Percentiles rank a stretch among this genome's conserved stretches.
Evolutionary conservation across 2,888 invertebrate genomes (phyloP).

Genomic region (Drosophila infuscata): DNA sequence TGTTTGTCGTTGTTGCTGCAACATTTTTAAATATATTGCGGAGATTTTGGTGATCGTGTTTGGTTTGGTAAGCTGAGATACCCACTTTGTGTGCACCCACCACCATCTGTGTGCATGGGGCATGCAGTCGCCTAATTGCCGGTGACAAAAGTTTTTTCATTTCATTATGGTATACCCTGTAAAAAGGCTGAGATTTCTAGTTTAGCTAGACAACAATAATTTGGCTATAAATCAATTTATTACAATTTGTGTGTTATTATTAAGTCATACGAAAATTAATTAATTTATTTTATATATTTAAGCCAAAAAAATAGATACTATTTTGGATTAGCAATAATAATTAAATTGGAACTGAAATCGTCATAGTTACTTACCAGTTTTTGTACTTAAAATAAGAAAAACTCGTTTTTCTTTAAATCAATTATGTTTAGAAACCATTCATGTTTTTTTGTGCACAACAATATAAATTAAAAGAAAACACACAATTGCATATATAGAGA

Average conservation of each 20-base stretch:
- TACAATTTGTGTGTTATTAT: background rate
- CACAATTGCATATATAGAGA: background rate
- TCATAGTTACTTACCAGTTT: background rate
- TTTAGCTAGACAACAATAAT: background rate
- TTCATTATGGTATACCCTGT: slow-evolving; percentile 18
- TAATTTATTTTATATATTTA: background rate
- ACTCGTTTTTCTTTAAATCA: background rate
- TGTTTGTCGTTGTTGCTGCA: slow-evolving; percentile 32
- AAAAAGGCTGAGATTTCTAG: background rate
- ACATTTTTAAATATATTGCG: slow-evolving; percentile 55
- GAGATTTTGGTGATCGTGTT: slow-evolving; percentile 39
- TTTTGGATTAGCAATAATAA: background rate
- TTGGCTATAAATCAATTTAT: background rate
- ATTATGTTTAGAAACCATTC: background rate
- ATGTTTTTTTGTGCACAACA: background rate
- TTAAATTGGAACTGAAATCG: background rate
- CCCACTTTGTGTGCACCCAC: background rate
- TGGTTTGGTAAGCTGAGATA: slow-evolving; percentile 21
- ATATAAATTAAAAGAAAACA: background rate
- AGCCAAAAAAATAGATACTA: background rate
- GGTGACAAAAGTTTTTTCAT: slow-evolving; percentile 21
- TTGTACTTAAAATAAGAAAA: background rate
- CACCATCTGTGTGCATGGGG: slow-evolving; percentile 12
- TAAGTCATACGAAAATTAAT: background rate
- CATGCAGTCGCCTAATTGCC: slow-evolving; percentile 36